phyloP scores from a whole-genome alignment of 2,113 vertebrate species.

The Cyphomyrus plagiostoma region DNA sequence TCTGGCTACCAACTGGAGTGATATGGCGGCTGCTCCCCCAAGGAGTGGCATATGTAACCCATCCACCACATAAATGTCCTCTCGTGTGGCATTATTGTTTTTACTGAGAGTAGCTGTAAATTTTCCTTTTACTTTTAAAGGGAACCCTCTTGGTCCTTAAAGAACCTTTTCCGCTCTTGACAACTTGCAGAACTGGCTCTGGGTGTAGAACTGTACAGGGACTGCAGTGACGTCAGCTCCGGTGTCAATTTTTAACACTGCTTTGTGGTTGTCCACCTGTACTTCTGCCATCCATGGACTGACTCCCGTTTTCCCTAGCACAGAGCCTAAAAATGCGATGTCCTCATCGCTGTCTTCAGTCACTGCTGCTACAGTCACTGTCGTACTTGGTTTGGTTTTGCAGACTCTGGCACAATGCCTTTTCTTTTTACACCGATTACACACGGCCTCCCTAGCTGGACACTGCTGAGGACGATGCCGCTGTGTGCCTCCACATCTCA shows the following conservation, averaged over 20 bases:
- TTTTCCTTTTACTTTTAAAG: background rate
- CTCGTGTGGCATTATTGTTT: too few species aligned
- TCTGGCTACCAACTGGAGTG: too few species aligned
- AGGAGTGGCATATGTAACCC: too few species aligned
- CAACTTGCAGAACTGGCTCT: background rate
- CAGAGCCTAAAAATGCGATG: background rate
- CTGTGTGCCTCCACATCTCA: background rate
- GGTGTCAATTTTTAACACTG: background rate
- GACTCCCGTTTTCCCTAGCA: background rate
- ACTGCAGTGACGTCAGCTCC: background rate
- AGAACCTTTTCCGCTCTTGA: background rate
- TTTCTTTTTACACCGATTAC: background rate
- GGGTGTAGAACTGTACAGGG: background rate
- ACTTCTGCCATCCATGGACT: background rate
- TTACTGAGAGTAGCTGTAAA: too few species aligned
- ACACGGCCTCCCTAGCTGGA: background rate
- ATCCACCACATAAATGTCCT: too few species aligned
- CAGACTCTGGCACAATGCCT: background rate
- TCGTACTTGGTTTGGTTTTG: background rate
- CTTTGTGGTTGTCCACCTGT: background rate
- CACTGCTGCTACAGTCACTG: background rate
- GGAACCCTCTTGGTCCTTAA: background rate
- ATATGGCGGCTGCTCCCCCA: too few species aligned
- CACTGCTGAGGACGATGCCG: background rate
- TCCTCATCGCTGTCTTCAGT: background rate